Base-by-base conservation (phyloP, 2,113 vertebrate species). In the Cyrtonyx montezumae region DNA sequence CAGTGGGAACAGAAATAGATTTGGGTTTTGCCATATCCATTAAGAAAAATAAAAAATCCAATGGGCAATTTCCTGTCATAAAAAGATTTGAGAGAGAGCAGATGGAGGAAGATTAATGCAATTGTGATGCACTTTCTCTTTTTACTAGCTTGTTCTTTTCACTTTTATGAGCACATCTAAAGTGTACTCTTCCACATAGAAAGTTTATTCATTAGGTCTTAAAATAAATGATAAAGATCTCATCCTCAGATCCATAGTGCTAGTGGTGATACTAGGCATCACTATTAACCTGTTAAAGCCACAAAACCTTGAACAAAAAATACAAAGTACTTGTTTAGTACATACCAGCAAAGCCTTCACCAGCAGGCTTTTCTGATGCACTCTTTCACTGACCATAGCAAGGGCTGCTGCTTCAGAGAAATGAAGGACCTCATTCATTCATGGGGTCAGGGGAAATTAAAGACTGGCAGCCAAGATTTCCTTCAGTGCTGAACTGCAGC, bases 41-140 rank as follows among this genome's bases (percentile, higher is more conserved):
- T 95, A 95, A 93, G 85, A 90, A 88, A 90, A 96, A 85, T 83
- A 46, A 90, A 93, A 96, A 96, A 94, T 88, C 82, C 90, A 93
- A 56, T 94, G 88, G 73, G 73, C 95, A 94, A 93, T 96, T 94
- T 96, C 93, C 90, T 96, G 92, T 88, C 93, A 84, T 86, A 83
- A 75, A 94, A 94, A 88, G 88, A 96, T 90, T 83, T 48, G 51
- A 96, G 65, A 45, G 46, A 14, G 87, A 93, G 85, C 90, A 94
- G 90, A 94, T 65, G 93, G 90, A 83, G 76, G 73, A 94, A 80
- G 69, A 94, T 90, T 83, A 96, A 96, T 91, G 83, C 88, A 94
- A 94, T 94, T 96, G 92, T 86, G 79, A 71, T 80, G 51, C 78
- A 80, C 91, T 96, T 90, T 90, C 81, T 56, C n/a, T 94, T 88